Evolutionary conservation across 2,113 vertebrate species (phyloP).

Genomic region (Bos taurus): DNA sequence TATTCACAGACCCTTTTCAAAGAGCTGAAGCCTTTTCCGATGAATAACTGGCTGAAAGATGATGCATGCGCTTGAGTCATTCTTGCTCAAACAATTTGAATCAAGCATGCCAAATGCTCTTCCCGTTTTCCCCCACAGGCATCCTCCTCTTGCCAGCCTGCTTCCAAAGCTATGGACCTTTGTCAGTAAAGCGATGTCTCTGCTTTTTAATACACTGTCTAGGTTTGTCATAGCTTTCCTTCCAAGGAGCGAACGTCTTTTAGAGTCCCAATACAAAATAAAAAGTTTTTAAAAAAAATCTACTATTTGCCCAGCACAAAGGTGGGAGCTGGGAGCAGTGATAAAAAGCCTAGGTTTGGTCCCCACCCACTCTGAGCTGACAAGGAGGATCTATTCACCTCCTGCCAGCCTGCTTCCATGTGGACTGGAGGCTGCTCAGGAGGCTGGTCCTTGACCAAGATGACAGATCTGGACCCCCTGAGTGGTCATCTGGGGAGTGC

Average conservation of each 20-base stretch:
- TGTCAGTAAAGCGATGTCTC: background rate
- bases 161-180: background rate
- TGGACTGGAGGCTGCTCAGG: background rate
- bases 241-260: background rate
- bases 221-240: background rate
- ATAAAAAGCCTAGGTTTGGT: background rate
- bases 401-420: background rate
- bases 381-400: background rate
- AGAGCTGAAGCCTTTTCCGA: background rate
- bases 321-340: background rate
- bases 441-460: background rate
- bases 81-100: background rate
- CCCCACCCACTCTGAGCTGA: background rate
- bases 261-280: background rate
- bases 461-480: accelerated
- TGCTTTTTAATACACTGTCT: background rate
- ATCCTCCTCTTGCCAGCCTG: background rate
- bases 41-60: background rate
- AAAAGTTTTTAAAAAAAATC: background rate
- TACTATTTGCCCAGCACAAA: background rate
- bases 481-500: background rate
- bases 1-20: background rate
- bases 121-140: accelerated
- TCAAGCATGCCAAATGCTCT: accelerated
- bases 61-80: accelerated